phyloP scores from a whole-genome alignment of 2,113 vertebrate species.

The Chroicocephalus ridibundus region DNA sequence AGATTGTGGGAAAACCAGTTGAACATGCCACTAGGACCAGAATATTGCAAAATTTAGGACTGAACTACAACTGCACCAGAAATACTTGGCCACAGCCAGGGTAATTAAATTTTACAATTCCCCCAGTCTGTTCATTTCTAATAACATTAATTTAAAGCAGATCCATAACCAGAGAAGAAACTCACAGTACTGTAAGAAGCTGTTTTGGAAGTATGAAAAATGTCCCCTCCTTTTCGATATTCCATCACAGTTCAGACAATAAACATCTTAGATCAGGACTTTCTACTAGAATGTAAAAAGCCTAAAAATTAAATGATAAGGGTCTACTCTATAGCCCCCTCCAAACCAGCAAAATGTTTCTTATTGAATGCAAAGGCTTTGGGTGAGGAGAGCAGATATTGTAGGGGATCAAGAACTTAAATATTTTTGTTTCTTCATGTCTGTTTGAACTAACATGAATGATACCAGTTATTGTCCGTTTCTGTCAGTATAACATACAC shows the following conservation, averaged over 20 bases:
- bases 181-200: background rate
- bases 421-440: background rate
- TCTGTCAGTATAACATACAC: background rate
- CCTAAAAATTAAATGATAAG: background rate
- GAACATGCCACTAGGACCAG: background rate
- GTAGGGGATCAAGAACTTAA: background rate
- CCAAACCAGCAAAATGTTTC: background rate
- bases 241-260: background rate
- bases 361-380: background rate
- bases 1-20: background rate
- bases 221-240: background rate
- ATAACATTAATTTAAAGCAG: background rate
- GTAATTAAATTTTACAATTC: conserved; percentile 1
- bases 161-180: background rate
- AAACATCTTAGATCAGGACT: background rate
- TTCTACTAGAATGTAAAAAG: background rate
- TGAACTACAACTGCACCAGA: background rate
- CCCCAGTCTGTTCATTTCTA: background rate
- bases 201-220: background rate
- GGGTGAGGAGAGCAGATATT: background rate
- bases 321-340: background rate
- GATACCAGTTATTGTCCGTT: background rate
- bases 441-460: background rate
- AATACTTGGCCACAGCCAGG: background rate
- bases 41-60: background rate